These are phyloP conservation scores for Drosophila elegans DNA, from an alignment of 1,140 invertebrate species.

Conservation along the genomic window DNA sequence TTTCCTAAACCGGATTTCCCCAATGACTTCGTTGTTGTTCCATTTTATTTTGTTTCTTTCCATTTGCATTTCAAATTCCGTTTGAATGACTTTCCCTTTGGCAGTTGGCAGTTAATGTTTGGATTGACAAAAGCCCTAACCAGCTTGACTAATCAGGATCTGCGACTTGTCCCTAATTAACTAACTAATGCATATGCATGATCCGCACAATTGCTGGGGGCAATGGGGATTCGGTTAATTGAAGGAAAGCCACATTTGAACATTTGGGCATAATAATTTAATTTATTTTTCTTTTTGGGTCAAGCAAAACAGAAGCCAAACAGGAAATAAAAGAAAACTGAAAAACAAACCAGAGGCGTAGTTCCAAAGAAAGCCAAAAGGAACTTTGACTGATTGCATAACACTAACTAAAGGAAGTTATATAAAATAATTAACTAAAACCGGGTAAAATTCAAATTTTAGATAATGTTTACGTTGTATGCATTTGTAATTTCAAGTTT, in stretches of 20 bases:
- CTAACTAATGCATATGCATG: conserved; percentile 66
- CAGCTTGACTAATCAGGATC: conserved; percentile 53
- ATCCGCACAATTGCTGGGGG: conserved; percentile 40
- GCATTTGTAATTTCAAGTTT: background rate
- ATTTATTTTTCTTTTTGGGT: conserved; percentile 55
- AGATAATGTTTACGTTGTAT: too few species aligned
- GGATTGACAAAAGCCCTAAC: conserved; percentile 51
- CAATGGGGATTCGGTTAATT: conserved; percentile 71
- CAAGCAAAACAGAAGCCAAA: conserved; percentile 66
- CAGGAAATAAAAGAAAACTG: conserved; percentile 16
- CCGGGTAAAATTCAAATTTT: too few species aligned
- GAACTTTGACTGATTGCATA: conserved; percentile 12
- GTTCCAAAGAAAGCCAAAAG: conserved; percentile 5
- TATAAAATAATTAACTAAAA: too few species aligned
- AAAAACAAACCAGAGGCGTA: conserved; percentile 22
- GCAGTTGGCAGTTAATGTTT: conserved; percentile 60
- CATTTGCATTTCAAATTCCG: conserved; percentile 78
- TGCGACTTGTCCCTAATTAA: conserved; percentile 59
- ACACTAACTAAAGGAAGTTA: too few species aligned
- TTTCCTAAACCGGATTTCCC: conserved; percentile 65
- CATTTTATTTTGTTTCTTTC: conserved; percentile 17
- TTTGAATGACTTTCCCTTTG: conserved; percentile 47
- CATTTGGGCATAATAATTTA: conserved; percentile 60
- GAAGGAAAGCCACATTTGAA: conserved; percentile 50
- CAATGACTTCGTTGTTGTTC: conserved; percentile 53